phyloP scores from a whole-genome alignment of 2,113 vertebrate genomes.

The Spermophilus dauricus region DNA sequence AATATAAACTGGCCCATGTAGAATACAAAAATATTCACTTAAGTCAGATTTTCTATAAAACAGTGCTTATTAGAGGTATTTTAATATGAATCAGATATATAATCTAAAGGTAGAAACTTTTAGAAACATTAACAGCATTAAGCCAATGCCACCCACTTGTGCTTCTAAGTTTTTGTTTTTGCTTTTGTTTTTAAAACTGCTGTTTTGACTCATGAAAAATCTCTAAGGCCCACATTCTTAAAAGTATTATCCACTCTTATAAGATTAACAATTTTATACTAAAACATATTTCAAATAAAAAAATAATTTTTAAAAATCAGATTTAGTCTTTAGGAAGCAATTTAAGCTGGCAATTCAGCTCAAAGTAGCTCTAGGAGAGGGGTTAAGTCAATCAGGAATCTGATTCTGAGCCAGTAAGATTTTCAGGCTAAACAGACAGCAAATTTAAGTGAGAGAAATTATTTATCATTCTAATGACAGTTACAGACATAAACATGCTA shows the following conservation, averaged over 20 bases:
- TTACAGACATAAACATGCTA: constrained; percentile 54
- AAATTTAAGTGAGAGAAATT: constrained; percentile 73
- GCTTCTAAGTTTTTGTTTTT: constrained; percentile 49
- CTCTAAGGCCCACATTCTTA: constrained; percentile 77
- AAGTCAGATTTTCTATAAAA: constrained; percentile 80
- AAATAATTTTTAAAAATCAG: constrained; percentile 62
- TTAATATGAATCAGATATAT: constrained; percentile 77
- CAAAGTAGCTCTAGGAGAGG: constrained; percentile 77
- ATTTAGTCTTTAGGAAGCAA: constrained; percentile 60
- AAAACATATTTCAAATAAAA: constrained; percentile 67
- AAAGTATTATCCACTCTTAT: constrained; percentile 66
- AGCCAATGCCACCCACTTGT: constrained; percentile 56
- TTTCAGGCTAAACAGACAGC: constrained; percentile 72
- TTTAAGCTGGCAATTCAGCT: constrained; percentile 83
- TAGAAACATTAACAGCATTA: constrained; percentile 73
- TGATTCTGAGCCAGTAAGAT: constrained; percentile 78
- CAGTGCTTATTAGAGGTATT: constrained; percentile 79
- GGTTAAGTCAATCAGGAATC: constrained; percentile 56
- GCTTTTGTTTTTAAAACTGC: not conserved
- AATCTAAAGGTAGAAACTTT: constrained; percentile 76
- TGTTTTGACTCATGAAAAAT: constrained; percentile 80
- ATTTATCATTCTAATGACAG: constrained; percentile 65
- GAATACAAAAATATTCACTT: constrained; percentile 78
- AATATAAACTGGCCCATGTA: constrained; percentile 82
- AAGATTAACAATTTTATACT: constrained; percentile 73